Percentiles rank a stretch among this genome's conserved stretches.
Conservation (phyloP, 30 jellyfish, hydroid and myxozoan genomes). For the Pseudorhiza aurosa region DNA sequence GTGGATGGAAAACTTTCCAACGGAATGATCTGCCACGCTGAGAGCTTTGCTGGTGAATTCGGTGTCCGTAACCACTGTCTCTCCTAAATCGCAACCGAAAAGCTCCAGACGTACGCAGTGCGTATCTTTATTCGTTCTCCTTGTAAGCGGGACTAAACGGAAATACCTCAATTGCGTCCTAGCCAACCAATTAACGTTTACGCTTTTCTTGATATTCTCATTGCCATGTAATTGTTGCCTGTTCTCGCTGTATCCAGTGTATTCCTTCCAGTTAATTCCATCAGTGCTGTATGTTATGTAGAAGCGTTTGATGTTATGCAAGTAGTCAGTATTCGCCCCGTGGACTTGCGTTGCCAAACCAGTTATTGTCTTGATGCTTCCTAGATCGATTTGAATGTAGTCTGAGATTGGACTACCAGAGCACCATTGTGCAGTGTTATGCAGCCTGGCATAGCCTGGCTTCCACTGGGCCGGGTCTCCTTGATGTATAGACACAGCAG, state of each 20-base stretch:
- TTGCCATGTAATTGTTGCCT: not conserved
- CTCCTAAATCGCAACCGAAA: conserved; percentile 21
- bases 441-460: conserved; percentile 18
- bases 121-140: not conserved
- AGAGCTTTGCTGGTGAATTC: not conserved
- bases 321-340: no score
- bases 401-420: not conserved
- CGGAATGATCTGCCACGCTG: not conserved
- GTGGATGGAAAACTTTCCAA: conserved; percentile 2
- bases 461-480: not conserved
- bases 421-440: conserved; percentile 10
- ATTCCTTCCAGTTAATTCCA: conserved; percentile 31
- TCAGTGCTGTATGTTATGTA: not conserved
- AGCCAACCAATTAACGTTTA: conserved; percentile 26
- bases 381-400: conserved; percentile 34
- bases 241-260: not conserved
- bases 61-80: not conserved
- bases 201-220: not conserved
- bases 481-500: not conserved
- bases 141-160: not conserved
- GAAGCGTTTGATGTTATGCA: conserved; percentile 2
- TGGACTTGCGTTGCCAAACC: conserved; percentile 13
- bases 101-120: conserved; percentile 38
- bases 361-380: not conserved
- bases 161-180: conserved; percentile 11